Evolutionary conservation across 1,140 invertebrate species (phyloP).

Genomic region (Pseudomyrmex sp.): DNA sequence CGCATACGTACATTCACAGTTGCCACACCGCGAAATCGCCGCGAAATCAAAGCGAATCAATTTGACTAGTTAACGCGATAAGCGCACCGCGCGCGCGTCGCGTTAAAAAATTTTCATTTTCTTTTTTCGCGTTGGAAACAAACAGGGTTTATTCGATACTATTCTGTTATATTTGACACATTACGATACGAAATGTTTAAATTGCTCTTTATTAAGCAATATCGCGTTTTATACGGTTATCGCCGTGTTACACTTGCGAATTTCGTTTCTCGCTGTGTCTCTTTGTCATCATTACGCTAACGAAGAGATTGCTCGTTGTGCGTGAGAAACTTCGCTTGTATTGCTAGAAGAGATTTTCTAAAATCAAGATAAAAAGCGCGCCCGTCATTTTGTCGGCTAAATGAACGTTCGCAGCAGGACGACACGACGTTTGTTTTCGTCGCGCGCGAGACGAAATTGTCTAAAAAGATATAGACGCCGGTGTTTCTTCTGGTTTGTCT

Average conservation of each 20-base stretch:
- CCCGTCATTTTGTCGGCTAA: background rate
- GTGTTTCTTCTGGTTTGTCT: conserved; percentile 15
- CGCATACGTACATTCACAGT: no score
- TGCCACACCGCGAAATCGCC: no score
- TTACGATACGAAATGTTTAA: no score
- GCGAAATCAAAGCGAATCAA: background rate
- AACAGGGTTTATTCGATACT: no score
- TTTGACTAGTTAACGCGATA: conserved; percentile 7
- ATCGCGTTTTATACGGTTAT: no score
- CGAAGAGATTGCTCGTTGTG: background rate
- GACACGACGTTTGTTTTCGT: no score
- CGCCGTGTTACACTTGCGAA: no score
- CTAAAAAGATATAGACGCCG: conserved; percentile 3
- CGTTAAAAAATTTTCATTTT: background rate
- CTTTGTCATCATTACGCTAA: background rate
- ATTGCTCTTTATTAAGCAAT: no score
- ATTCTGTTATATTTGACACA: no score
- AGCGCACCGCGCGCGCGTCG: background rate
- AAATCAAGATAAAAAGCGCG: background rate
- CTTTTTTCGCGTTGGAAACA: no score
- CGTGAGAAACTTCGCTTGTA: background rate
- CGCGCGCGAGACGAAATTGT: no score
- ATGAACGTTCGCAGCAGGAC: background rate
- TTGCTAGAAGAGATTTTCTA: background rate
- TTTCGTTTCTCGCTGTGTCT: background rate